phyloP scores from a whole-genome alignment of 1,140 invertebrate genomes.

The Papilio helenus region DNA sequence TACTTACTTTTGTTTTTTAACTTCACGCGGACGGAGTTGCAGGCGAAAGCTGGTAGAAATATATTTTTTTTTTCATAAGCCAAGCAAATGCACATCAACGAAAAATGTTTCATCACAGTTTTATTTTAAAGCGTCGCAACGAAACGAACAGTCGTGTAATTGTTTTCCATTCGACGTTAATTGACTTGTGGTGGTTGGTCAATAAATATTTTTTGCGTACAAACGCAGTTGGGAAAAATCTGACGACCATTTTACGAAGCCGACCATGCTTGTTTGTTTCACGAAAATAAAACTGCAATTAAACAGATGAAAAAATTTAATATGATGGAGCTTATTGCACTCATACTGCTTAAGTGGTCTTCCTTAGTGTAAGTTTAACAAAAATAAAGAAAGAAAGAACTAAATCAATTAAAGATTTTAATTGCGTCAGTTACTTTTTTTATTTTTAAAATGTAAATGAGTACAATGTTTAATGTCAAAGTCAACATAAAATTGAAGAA shows the following conservation, averaged over 20 bases:
- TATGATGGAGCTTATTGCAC: not conserved
- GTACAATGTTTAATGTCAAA: too few relatives aligned
- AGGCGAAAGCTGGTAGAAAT: not conserved
- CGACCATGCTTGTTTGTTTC: not conserved
- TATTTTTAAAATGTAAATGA: too few relatives aligned
- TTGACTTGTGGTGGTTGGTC: slow-evolving; percentile 56
- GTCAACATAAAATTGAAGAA: not conserved
- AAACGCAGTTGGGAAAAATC: slow-evolving; percentile 40
- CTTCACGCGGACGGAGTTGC: slow-evolving; percentile 32
- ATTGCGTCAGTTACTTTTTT: too few relatives aligned
- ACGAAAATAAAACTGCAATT: slow-evolving; percentile 1
- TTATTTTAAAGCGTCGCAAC: slow-evolving; percentile 34
- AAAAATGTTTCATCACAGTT: slow-evolving; percentile 13
- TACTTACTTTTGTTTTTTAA: slow-evolving; percentile 7
- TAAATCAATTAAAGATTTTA: too few relatives aligned
- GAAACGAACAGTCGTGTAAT: slow-evolving; percentile 56
- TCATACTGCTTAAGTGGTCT: not conserved
- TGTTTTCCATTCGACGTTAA: slow-evolving; percentile 60
- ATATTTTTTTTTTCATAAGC: not conserved
- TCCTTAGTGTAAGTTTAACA: too few relatives aligned
- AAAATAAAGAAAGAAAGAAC: too few relatives aligned
- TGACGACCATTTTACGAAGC: not conserved
- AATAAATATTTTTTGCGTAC: slow-evolving; percentile 57
- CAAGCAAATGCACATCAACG: slow-evolving; percentile 3
- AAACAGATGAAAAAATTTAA: not conserved